These are phyloP conservation scores for Quiscalus mexicanus DNA, from an alignment of 2,113 vertebrate genomes.

Conservation along the genomic window DNA sequence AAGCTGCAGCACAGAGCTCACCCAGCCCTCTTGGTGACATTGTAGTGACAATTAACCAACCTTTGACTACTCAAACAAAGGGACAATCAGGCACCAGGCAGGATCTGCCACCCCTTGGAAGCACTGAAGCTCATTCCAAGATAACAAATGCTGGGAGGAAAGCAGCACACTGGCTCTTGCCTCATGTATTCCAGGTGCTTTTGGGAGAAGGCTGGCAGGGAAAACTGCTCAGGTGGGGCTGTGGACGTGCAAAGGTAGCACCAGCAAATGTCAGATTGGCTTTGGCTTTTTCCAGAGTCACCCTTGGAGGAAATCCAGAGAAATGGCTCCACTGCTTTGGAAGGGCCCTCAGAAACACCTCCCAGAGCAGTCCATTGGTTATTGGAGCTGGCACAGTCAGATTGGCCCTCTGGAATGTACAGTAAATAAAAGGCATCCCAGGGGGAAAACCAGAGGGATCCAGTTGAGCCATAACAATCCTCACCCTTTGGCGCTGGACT, in stretches of 20 bases:
- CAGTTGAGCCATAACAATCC: not conserved
- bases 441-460: not conserved
- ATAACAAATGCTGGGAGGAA: not conserved
- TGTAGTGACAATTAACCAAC: not conserved
- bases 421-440: not conserved
- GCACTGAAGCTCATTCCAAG: not conserved
- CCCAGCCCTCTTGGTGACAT: not conserved
- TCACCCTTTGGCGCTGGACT: accelerated
- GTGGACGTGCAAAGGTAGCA: not conserved
- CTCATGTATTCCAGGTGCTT: not conserved
- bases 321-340: not conserved
- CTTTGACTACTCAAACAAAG: not conserved
- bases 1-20: not conserved
- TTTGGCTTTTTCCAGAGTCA: not conserved
- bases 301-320: not conserved
- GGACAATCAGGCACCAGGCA: not conserved
- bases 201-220: not conserved
- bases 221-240: not conserved
- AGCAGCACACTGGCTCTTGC: not conserved
- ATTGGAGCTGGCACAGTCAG: not conserved
- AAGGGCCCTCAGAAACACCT: not conserved
- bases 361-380: not conserved
- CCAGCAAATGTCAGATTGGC: not conserved
- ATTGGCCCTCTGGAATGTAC: not conserved
- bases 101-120: not conserved